phyloP scores from a whole-genome alignment of 2,797 vertebrate species.

The Mycteria americana region DNA sequence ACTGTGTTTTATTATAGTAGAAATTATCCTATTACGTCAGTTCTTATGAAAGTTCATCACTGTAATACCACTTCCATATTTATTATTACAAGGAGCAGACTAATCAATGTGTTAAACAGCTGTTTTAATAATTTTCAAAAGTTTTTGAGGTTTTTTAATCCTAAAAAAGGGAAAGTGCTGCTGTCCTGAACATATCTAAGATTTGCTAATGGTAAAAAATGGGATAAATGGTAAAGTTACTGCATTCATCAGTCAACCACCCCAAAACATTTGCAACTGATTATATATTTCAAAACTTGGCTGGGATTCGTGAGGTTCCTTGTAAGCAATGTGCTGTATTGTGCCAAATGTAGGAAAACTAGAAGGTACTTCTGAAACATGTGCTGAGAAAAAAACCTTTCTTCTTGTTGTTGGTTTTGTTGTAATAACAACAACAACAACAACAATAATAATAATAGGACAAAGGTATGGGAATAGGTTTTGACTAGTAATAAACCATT shows the following conservation, averaged over 20 bases:
- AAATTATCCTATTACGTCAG: background rate
- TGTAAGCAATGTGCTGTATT: slow-evolving; percentile 24
- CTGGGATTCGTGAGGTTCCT: slow-evolving; percentile 27
- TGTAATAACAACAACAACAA: background rate
- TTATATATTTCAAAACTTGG: slow-evolving; percentile 67
- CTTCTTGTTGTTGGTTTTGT: background rate
- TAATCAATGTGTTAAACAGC: background rate
- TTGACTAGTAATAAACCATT: background rate
- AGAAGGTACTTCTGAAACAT: slow-evolving; percentile 46
- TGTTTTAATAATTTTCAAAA: slow-evolving; percentile 9
- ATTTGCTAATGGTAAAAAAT: slow-evolving; percentile 63
- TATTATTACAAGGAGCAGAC: background rate
- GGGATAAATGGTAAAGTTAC: slow-evolving; percentile 64
- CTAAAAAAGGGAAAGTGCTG: background rate
- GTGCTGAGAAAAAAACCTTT: slow-evolving; percentile 22
- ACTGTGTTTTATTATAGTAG: background rate
- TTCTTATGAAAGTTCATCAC: background rate
- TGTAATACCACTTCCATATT: background rate
- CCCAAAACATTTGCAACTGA: slow-evolving; percentile 77
- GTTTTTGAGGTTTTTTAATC: background rate
- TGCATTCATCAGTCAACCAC: slow-evolving; percentile 68
- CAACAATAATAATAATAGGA: background rate
- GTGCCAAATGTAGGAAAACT: slow-evolving; percentile 35
- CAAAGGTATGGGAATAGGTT: background rate
- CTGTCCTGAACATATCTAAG: slow-evolving; percentile 40